Evolutionary conservation across 2,113 vertebrate genomes (phyloP).

Genomic region (Eira barbara): DNA sequence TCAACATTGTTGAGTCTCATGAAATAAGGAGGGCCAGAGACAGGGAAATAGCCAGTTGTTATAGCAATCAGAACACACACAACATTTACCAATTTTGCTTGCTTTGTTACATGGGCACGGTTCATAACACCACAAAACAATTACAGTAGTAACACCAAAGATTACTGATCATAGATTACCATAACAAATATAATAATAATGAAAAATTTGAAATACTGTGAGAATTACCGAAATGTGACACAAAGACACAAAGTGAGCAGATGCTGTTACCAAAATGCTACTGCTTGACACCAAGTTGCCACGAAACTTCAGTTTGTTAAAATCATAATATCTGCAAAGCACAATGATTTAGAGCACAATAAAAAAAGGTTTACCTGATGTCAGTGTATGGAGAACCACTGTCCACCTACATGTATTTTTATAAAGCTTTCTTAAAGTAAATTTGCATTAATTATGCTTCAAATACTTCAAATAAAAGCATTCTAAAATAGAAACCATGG

Average conservation of each 20-base stretch:
- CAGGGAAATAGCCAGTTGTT: not conserved
- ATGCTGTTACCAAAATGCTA: not conserved
- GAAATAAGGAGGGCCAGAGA: not conserved
- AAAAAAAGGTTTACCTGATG: not conserved
- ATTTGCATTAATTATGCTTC: slow-evolving; percentile 39
- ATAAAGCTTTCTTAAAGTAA: slow-evolving; percentile 52
- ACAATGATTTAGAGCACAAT: not conserved
- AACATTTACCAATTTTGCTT: not conserved
- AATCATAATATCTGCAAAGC: not conserved
- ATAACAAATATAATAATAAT: not conserved
- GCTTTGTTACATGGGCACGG: not conserved
- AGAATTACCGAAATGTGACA: not conserved
- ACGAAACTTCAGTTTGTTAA: not conserved
- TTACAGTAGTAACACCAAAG: not conserved
- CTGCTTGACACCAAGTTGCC: not conserved
- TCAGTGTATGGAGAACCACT: slow-evolving; percentile 12
- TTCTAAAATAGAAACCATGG: not conserved
- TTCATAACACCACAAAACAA: not conserved
- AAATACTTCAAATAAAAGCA: not conserved
- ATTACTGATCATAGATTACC: not conserved
- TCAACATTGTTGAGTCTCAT: not conserved
- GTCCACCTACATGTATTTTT: slow-evolving; percentile 36
- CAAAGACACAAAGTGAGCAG: not conserved
- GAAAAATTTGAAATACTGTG: not conserved
- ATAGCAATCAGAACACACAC: not conserved